Percentiles rank a stretch among this genome's conserved stretches.
Evolutionary conservation across 2,797 vertebrate genomes (phyloP).

Genomic region (Hyperoplus immaculatus): DNA sequence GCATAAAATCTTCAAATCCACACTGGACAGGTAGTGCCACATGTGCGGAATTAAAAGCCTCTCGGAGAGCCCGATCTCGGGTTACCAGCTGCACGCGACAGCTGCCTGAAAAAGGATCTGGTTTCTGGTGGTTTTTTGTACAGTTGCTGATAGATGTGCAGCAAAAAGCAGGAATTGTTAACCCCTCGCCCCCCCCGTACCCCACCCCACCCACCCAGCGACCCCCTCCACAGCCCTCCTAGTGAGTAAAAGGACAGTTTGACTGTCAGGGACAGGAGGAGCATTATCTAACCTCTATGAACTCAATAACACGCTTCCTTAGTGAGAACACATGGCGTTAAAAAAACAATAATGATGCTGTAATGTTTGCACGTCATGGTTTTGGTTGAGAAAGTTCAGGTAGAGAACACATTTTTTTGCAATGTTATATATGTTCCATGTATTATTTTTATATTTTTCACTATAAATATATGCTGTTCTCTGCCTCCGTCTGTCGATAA

Average conservation of each 20-base stretch:
- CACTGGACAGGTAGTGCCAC: conserved; percentile 86
- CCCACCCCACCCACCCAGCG: conserved; percentile 59
- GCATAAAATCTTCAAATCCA: conserved; percentile 84
- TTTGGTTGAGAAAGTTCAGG: neutral
- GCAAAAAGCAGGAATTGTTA: conserved; percentile 75
- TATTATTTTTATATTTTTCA: neutral
- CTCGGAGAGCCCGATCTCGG: conserved; percentile 60
- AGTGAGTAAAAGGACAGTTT: conserved; percentile 68
- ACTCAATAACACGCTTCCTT: conserved; percentile 47
- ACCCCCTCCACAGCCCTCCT: conserved; percentile 53
- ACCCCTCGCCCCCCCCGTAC: conserved; percentile 49
- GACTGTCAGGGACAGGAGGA: conserved; percentile 82
- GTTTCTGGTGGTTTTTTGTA: conserved; percentile 82
- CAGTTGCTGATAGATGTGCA: conserved; percentile 82
- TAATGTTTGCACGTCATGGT: conserved; percentile 7
- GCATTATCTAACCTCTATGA: conserved; percentile 67
- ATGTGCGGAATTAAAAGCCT: conserved; percentile 84
- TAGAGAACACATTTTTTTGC: neutral
- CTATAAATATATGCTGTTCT: neutral
- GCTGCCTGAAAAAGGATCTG: conserved; percentile 83
- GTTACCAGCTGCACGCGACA: conserved; percentile 88
- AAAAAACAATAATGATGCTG: neutral
- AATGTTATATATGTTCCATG: neutral
- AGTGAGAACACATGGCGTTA: conserved; percentile 1
- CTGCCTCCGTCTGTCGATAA: neutral